phyloP scores from a whole-genome alignment of 2,888 invertebrate genomes.

The Ferrisia virgata region DNA sequence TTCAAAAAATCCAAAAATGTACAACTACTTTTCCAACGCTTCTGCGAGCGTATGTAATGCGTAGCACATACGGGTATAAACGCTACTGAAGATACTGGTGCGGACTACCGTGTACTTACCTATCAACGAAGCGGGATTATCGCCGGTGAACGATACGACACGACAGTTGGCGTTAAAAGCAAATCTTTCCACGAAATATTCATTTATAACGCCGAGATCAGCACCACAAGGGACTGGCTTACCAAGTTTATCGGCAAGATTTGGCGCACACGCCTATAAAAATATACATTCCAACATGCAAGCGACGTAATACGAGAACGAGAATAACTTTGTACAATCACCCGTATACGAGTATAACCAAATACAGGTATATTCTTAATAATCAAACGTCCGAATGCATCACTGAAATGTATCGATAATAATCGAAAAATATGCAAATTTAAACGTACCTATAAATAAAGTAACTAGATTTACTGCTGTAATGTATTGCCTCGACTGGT shows the following conservation, averaged over 20 bases:
- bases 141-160: slow-evolving; percentile 88
- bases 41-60: neutral
- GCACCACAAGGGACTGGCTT: slow-evolving; percentile 68
- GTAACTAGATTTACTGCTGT: no score
- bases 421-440: no score
- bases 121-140: slow-evolving; percentile 84
- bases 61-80: neutral
- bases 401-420: no score
- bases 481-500: no score
- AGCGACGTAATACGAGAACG: slow-evolving; percentile 24
- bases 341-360: no score
- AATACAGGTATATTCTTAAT: no score
- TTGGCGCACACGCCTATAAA: slow-evolving; percentile 69
- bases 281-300: slow-evolving; percentile 43
- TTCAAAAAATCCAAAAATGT: no score
- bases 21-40: no score
- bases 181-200: slow-evolving; percentile 82
- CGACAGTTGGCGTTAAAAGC: slow-evolving; percentile 76
- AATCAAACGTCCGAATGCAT: no score
- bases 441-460: no score
- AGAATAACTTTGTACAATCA: slow-evolving; percentile 21
- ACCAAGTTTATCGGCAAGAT: slow-evolving; percentile 71
- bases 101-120: slow-evolving; percentile 57
- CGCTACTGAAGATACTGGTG: no score
- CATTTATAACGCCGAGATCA: slow-evolving; percentile 68